Evolutionary conservation across 2,113 vertebrate genomes (phyloP), one percentile per base, ranked within the genome.

Genomic region (Scophthalmus maximus): DNA sequence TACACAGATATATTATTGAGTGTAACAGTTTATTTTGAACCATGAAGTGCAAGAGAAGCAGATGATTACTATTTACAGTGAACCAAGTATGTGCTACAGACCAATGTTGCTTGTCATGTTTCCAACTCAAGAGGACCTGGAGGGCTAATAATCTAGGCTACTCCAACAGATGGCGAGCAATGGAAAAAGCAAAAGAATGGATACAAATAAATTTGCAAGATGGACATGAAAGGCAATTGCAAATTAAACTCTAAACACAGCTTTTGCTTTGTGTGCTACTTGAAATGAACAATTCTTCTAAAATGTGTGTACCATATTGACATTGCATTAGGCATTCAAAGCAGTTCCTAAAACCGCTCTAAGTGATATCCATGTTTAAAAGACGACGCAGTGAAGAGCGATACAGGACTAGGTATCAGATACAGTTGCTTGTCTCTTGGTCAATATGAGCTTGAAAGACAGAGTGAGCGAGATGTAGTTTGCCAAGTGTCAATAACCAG

Each of bases 401-500:
- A 23, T n/a, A n/a, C 0, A 8, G 15, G n/a, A 15, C 26, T 3
- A 49, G 4, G 23, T 32, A 61, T 74, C 47, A 36, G 38, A 70
- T 18, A 56, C 59, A 65, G 78, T 23, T 2, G 23, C 22, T 68
- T 32, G 53, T 74, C 49, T 72, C 40, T 65, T 57, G 57, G 51
- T 57, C 64, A 25, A 30, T 55, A 53, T 63, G 64, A 70, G 29
- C 1, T 10, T 68, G 32, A 38, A 65, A n/a, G 12, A 18, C 30
- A 27, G 47, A 57, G 70, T 30, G 67, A 71, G 64, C 6, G 26
- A 55, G 55, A 84, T 49, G 62, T 69, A 20, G 32, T 73, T 79
- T 66, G 78, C 80, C 62, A 49, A 81, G 76, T 85, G 64, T 83
- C 72, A 68, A 80, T 84, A 91, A 90, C 67, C 84, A 87, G 79